Evolutionary conservation across 2,797 vertebrate genomes (phyloP).

Genomic region (Acrossocheilus wenchowensis): DNA sequence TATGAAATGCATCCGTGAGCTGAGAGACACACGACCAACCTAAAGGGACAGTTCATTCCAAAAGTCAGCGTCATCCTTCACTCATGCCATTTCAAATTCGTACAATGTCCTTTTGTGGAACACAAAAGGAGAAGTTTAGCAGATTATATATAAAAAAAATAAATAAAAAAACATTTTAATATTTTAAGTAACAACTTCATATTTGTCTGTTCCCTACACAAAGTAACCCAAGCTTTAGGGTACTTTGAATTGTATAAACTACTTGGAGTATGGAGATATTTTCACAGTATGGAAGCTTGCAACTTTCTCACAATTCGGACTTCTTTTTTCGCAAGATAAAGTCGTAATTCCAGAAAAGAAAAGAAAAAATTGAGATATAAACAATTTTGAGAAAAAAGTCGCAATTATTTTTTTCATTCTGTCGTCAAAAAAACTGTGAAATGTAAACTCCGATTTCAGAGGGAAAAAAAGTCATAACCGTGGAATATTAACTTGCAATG

Average conservation of each 20-base stretch:
- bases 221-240: neutral
- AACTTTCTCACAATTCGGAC: neutral
- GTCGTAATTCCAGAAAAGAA: neutral
- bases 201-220: neutral
- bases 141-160: neutral
- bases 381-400: neutral
- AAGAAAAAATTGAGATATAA: neutral
- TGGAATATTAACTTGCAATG: neutral
- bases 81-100: neutral
- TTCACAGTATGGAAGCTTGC: neutral
- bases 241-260: neutral
- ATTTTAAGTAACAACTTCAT: neutral
- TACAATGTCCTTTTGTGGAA: neutral
- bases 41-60: neutral
- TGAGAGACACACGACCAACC: neutral
- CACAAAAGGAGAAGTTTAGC: neutral
- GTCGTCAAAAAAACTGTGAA: neutral
- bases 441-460: neutral
- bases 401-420: neutral
- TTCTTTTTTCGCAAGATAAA: neutral
- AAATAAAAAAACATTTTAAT: no score
- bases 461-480: neutral
- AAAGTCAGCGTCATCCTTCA: neutral
- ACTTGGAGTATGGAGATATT: neutral
- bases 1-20: conserved; percentile 12